Conservation (phyloP, 2,113 vertebrate species). For the Porphyrio hochstetteri region DNA sequence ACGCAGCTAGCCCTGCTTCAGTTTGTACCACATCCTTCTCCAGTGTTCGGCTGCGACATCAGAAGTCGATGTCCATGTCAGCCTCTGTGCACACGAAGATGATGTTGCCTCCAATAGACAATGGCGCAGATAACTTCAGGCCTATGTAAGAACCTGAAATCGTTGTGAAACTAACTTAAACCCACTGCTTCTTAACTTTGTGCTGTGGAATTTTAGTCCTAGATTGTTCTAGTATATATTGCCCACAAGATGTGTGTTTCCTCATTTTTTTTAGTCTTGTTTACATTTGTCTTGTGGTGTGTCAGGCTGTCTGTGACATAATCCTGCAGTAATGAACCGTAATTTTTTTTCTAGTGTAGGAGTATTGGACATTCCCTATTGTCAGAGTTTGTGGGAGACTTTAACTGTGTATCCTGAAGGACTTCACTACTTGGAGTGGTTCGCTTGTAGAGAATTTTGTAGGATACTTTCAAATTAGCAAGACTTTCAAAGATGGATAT, state of each 20-base stretch:
- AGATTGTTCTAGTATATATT: constrained; percentile 55
- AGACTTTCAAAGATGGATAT: constrained; percentile 17
- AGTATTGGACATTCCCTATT: constrained; percentile 32
- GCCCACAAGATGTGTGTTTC: constrained; percentile 55
- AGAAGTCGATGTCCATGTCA: constrained; percentile 84
- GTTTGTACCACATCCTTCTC: constrained; percentile 82
- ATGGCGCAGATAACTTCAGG: constrained; percentile 86
- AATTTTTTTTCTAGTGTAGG: constrained; percentile 21
- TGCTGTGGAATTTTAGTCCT: constrained; percentile 72
- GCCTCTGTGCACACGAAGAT: constrained; percentile 85
- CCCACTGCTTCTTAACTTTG: constrained; percentile 66
- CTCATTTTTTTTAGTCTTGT: constrained; percentile 31
- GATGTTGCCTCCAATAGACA: constrained; percentile 86
- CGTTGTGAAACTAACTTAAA: constrained; percentile 61
- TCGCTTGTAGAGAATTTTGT: constrained; percentile 2
- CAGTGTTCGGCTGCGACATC: constrained; percentile 86
- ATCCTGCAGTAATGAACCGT: constrained; percentile 40
- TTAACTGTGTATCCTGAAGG: constrained; percentile 47
- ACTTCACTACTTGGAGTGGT: constrained; percentile 18
- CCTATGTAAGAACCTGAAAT: constrained; percentile 83
- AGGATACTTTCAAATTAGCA: constrained; percentile 20
- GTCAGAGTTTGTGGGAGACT: constrained; percentile 33
- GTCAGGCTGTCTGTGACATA: constrained; percentile 62
- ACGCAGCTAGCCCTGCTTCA: constrained; percentile 83
- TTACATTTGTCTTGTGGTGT: constrained; percentile 50